phyloP scores from a whole-genome alignment of 2,888 invertebrate species.

The Macrophya annulata region DNA sequence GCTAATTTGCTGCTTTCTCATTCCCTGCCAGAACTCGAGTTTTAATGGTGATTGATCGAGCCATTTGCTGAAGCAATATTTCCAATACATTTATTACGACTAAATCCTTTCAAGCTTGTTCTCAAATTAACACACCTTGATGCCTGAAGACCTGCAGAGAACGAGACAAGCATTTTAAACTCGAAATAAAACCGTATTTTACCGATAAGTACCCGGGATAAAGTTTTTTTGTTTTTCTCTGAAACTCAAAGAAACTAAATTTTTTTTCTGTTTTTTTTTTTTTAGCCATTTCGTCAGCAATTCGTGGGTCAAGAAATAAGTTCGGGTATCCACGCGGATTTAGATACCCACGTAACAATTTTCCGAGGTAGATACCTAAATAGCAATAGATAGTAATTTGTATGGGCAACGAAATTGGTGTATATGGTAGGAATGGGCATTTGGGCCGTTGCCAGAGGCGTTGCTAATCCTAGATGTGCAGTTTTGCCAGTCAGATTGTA shows the following conservation, averaged over 20 bases:
- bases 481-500: conserved; percentile 57
- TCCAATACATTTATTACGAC: conserved; percentile 23
- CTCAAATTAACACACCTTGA: conserved; percentile 35
- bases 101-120: not conserved
- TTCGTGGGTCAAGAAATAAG: not conserved
- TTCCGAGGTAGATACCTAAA: not conserved
- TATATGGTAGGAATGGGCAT: not conserved
- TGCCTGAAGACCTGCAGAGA: not conserved
- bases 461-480: conserved; percentile 67
- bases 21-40: conserved; percentile 43
- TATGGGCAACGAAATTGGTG: conserved; percentile 31
- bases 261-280: too few relatives aligned
- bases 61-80: conserved; percentile 23
- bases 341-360: not conserved
- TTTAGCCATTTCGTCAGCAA: not conserved
- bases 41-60: conserved; percentile 59
- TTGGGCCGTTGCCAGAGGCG: conserved; percentile 69
- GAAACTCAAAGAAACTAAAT: not conserved
- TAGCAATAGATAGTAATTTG: conserved; percentile 19
- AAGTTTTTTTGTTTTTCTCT: not conserved
- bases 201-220: conserved; percentile 14
- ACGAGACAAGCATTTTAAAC: not conserved
- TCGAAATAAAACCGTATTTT: not conserved
- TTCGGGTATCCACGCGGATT: not conserved
- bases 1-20: conserved; percentile 54